phyloP scores from a whole-genome alignment of 2,888 invertebrate genomes.

The Hemithea aestivaria region DNA sequence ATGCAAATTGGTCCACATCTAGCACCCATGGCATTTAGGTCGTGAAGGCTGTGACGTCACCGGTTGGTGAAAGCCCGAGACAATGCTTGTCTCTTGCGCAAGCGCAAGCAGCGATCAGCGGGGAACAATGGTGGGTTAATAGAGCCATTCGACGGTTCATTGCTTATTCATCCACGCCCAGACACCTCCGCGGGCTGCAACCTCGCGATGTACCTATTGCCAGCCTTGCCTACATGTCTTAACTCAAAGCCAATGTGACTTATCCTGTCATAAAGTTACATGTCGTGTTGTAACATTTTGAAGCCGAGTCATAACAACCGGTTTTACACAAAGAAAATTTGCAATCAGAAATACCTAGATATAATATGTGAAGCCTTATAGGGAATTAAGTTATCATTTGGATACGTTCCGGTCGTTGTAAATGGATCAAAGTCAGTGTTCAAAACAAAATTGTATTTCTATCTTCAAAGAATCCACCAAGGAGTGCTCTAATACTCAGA shows the following conservation, averaged over 20 bases:
- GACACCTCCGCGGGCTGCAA: conserved; percentile 64
- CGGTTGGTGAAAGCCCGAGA: conserved; percentile 64
- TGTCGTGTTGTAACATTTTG: conserved; percentile 7
- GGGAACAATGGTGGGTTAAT: conserved; percentile 74
- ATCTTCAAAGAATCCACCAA: conserved; percentile 19
- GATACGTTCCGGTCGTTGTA: no score
- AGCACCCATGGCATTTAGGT: conserved; percentile 63
- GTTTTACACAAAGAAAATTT: no score
- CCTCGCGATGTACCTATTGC: conserved; percentile 37
- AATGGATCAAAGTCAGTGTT: background rate
- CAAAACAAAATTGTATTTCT: no score
- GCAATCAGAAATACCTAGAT: no score
- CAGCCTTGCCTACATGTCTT: no score
- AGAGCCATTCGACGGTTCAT: conserved; percentile 76
- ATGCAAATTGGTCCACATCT: conserved; percentile 65
- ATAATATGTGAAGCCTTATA: no score
- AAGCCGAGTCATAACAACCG: no score
- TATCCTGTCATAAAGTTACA: conserved; percentile 25
- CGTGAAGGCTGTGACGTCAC: conserved; percentile 61
- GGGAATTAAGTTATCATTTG: no score
- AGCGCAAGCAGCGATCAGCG: conserved; percentile 55
- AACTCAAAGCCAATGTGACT: conserved; percentile 39
- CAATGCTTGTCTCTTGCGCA: conserved; percentile 76
- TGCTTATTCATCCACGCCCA: conserved; percentile 77
- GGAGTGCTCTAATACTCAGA: conserved; percentile 15